phyloP scores from a whole-genome alignment of 2,797 vertebrate genomes.

The Megaceryle alcyon region DNA sequence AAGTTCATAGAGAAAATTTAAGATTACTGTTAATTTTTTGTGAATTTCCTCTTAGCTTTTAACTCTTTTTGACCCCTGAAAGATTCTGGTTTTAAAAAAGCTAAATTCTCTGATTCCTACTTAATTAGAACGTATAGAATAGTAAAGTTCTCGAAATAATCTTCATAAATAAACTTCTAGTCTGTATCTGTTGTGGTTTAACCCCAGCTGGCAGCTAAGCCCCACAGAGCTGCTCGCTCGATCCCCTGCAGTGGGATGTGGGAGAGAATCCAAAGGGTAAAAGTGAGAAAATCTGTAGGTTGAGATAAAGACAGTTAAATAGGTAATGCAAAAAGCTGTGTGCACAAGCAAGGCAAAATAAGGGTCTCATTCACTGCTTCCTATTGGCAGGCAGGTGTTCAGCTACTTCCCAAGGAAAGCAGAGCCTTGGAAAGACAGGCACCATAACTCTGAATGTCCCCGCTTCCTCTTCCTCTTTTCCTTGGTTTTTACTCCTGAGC shows the following conservation, averaged over 20 bases:
- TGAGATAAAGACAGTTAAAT: background rate
- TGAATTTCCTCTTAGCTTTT: background rate
- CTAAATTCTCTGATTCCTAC: background rate
- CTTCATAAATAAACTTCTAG: background rate
- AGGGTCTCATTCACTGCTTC: background rate
- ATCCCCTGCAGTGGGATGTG: background rate
- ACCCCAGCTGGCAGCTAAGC: background rate
- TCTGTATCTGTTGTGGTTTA: background rate
- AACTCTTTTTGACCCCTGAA: background rate
- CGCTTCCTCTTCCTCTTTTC: too few species aligned
- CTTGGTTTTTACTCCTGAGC: background rate
- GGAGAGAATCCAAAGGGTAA: background rate
- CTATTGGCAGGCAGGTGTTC: background rate
- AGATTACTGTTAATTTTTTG: background rate
- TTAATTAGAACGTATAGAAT: background rate
- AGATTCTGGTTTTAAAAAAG: background rate
- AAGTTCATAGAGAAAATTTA: background rate
- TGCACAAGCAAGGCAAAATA: background rate
- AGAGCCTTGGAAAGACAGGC: background rate
- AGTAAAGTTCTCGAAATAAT: background rate
- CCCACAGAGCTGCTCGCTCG: rapidly evolving
- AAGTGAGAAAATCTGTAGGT: background rate
- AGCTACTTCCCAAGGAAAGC: background rate
- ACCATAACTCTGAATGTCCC: background rate
- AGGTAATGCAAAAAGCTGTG: background rate